Evolutionary conservation across 2,797 vertebrate species (phyloP).

Genomic region (Characodon lateralis): DNA sequence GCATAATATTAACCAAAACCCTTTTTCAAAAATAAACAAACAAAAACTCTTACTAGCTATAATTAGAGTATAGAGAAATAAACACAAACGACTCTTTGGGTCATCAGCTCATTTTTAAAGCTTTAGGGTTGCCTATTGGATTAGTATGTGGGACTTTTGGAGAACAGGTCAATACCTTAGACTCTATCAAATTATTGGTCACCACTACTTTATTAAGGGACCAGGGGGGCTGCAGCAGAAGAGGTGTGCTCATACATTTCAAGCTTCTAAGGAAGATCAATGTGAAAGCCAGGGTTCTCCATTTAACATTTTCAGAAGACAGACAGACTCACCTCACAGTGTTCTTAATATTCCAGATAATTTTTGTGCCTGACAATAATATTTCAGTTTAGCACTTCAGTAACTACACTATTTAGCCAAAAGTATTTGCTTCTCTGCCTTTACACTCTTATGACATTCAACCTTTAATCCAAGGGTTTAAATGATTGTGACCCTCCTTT

Average conservation of each 20-base stretch:
- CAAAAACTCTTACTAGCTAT: too few species aligned
- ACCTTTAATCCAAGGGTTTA: background rate
- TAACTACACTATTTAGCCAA: background rate
- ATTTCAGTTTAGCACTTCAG: background rate
- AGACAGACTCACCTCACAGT: background rate
- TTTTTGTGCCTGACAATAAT: background rate
- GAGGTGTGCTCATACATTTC: background rate
- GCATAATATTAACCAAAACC: too few species aligned
- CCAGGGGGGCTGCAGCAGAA: background rate
- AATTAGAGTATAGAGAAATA: background rate
- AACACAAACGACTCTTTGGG: background rate
- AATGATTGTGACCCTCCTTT: background rate
- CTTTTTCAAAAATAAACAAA: too few species aligned
- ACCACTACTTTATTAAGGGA: background rate
- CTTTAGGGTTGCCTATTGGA: background rate
- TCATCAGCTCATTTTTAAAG: background rate
- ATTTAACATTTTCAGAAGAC: background rate
- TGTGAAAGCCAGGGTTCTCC: background rate
- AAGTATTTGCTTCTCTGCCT: background rate
- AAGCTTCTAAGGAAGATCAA: background rate
- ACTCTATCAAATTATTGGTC: background rate
- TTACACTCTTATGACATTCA: background rate
- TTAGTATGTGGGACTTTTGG: background rate
- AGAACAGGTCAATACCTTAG: background rate
- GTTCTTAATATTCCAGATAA: background rate